Base-by-base conservation (phyloP, 2,113 vertebrate species). In the Mesembrinibis cayennensis region DNA sequence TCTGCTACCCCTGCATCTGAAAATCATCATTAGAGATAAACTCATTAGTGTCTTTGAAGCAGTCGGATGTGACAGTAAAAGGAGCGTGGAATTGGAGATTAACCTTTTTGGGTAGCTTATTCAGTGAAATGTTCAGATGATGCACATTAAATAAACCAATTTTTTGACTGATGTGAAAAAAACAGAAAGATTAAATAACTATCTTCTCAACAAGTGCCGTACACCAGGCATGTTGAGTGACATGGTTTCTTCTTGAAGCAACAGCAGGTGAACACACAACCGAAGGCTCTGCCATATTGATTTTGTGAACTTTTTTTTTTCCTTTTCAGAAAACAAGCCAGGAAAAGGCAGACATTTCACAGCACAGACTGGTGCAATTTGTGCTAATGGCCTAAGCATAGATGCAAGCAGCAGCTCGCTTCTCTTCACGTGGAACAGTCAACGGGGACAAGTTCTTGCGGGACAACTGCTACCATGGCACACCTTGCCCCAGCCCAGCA, bases 341-440 rank as follows among this genome's bases (percentile, higher is more conserved):
- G 45, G 42, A 67, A 91, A 87, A 85, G 40, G 74, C 78, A 94
- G 81, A 85, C 36, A 56, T 88, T 95, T 96, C 95, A 93, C 91
- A 95, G 90, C 83, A 91, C 89, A 85, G 94, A 82, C 44, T 72
- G 78, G 36, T 77, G 78, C 74, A 58, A 84, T 89, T 94, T 89
- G 56, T 65, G 71, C 42, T 95, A 93, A 91, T 82, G 84, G 84
- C 32, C 81, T 23, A 61, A 91, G 74, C 5, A 0, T 13, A 74
- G 78, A 82, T 47, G 38, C 70, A 79, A 50, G 78, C 70, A 95
- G 73, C 69, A 81, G 81, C 73, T 91, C 49, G 1, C 22, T 44
- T 91, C 73, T 71, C 44, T 82, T 71, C 5, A 1, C 18, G 45
- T 11, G 26, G 77, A 96, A 87, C 9, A 62, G 44, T 49, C 62